Conservation (phyloP, 2,113 vertebrate genomes). For the Colossoma macropomum region DNA sequence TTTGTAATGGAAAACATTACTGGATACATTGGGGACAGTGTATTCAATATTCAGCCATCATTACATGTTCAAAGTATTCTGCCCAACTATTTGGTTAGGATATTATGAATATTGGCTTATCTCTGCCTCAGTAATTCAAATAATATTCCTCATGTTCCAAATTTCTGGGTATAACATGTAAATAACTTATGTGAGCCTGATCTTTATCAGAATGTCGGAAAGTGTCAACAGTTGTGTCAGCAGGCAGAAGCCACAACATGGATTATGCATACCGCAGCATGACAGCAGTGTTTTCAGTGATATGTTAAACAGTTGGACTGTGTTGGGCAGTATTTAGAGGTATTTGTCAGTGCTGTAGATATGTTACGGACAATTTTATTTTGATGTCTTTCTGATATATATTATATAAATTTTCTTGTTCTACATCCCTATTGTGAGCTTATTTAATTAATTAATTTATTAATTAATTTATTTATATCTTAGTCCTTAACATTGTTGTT, state of each 20-base stretch:
- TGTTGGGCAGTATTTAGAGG: not conserved
- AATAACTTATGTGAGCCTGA: not conserved
- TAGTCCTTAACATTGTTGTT: not conserved
- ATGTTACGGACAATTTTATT: not conserved
- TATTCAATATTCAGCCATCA: too few relatives aligned
- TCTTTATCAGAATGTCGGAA: not conserved
- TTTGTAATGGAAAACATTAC: too few relatives aligned
- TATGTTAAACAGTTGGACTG: not conserved
- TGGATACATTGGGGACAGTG: too few relatives aligned
- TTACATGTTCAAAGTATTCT: not conserved
- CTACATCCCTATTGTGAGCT: too few relatives aligned
- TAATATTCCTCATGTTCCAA: not conserved
- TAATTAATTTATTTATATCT: too few relatives aligned
- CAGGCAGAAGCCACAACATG: not conserved
- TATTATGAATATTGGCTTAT: not conserved
- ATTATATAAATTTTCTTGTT: too few relatives aligned
- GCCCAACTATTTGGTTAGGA: not conserved
- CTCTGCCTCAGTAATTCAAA: not conserved
- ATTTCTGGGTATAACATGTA: not conserved
- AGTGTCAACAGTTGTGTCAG: not conserved
- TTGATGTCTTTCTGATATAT: too few relatives aligned
- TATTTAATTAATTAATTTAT: not conserved
- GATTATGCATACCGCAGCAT: not conserved
- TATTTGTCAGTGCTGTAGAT: not conserved
- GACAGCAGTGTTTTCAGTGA: not conserved